Evolutionary conservation across 2,888 invertebrate genomes (phyloP).

Genomic region (Athalia rosae): DNA sequence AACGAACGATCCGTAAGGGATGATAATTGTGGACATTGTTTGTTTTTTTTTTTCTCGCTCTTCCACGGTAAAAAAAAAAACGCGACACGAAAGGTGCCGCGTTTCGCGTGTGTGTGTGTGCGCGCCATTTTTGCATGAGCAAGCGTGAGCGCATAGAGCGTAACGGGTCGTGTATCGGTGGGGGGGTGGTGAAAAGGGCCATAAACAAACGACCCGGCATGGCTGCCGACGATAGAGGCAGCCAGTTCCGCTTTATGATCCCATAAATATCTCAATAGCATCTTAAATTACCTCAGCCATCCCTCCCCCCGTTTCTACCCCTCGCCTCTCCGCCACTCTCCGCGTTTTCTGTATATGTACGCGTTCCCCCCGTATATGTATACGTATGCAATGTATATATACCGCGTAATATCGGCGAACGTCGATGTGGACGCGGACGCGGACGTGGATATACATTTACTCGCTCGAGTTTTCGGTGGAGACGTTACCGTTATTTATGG

Average conservation of each 20-base stretch:
- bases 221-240: constrained; percentile 47
- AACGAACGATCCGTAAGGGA: no score
- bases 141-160: no score
- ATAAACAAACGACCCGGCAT: constrained; percentile 23
- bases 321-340: constrained; percentile 31
- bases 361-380: no score
- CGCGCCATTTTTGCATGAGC: neutral
- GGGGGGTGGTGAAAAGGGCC: neutral
- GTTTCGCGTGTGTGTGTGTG: no score
- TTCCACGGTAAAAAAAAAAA: no score
- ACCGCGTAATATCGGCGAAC: neutral
- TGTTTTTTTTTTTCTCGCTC: no score
- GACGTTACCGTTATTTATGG: constrained; percentile 72
- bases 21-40: no score
- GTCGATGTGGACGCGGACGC: constrained; percentile 28
- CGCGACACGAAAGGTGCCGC: constrained; percentile 32
- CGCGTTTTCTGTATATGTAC: neutral
- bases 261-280: constrained; percentile 69
- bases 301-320: constrained; percentile 34
- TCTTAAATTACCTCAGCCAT: constrained; percentile 63
- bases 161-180: no score
- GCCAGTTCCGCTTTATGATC: constrained; percentile 66
- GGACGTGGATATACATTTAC: constrained; percentile 61
- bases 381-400: no score
- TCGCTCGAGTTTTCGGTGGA: constrained; percentile 71